Conservation (phyloP, 2,113 vertebrate genomes). For the Carlito syrichta region DNA sequence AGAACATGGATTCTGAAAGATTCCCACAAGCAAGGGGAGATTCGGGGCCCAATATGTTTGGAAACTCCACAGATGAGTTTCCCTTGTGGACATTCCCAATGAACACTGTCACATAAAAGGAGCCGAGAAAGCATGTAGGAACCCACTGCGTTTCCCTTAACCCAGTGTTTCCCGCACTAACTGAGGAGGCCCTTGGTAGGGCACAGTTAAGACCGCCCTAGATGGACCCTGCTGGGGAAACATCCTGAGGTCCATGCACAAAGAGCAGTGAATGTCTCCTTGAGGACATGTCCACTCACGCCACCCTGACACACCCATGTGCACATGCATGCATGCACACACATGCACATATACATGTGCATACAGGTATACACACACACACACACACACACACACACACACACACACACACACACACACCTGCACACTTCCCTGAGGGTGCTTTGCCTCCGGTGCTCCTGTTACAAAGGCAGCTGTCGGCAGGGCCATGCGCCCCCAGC, state of each 20-base stretch:
- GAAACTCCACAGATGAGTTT: background rate
- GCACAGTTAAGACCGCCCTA: background rate
- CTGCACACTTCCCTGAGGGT: background rate
- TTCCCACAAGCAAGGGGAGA: background rate
- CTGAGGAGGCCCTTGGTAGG: background rate
- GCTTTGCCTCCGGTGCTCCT: background rate
- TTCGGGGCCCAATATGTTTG: fast-evolving
- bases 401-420: fast-evolving
- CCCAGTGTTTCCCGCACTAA: background rate
- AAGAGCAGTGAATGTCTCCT: background rate
- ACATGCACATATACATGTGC: no score
- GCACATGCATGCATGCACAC: no score
- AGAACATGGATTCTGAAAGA: background rate
- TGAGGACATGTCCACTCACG: background rate
- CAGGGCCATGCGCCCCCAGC: background rate
- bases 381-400: fast-evolving
- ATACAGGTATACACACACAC: fast-evolving
- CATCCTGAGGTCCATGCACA: background rate
- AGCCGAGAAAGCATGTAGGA: fast-evolving
- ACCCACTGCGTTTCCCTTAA: background rate
- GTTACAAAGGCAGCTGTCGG: background rate
- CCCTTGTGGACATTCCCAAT: no score
- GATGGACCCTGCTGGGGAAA: background rate
- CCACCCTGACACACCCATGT: no score
- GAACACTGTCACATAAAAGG: background rate